These are phyloP conservation scores for Paratrypauchen microcephalus DNA, from an alignment of 2,797 vertebrate species.

Conservation along the genomic window DNA sequence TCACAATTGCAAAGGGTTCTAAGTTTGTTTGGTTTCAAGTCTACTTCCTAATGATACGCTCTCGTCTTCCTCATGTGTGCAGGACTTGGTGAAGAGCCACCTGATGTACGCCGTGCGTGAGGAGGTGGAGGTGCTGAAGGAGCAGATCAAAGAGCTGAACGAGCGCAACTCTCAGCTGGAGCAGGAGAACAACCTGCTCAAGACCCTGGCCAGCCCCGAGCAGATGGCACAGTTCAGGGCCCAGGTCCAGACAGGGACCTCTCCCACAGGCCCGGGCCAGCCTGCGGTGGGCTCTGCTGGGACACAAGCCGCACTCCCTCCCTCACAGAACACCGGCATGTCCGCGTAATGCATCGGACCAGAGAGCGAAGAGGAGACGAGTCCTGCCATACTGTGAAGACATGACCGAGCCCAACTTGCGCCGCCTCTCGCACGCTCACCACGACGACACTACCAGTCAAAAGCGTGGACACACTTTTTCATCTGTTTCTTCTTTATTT, in stretches of 20 bases:
- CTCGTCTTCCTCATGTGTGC: constrained; percentile 6
- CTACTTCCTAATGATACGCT: neutral
- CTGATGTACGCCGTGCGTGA: constrained; percentile 97
- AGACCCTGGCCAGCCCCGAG: constrained; percentile 94
- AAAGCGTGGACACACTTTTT: too few relatives aligned
- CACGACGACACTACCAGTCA: constrained; percentile 1
- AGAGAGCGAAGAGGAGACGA: constrained; percentile 20
- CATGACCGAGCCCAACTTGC: constrained; percentile 31
- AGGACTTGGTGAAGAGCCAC: constrained; percentile 98
- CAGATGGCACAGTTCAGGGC: constrained; percentile 97
- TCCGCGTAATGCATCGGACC: constrained; percentile 62
- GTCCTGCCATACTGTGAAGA: constrained; percentile 67
- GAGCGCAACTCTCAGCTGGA: constrained; percentile 97
- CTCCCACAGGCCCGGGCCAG: constrained; percentile 67
- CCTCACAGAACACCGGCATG: constrained; percentile 65
- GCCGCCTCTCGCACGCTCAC: constrained; percentile 39
- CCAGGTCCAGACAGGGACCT: constrained; percentile 87
- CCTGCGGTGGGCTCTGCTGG: constrained; percentile 57
- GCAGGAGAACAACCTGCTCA: constrained; percentile 95
- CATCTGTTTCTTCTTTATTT: too few relatives aligned
- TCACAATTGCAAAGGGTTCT: too few relatives aligned
- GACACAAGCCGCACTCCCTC: constrained; percentile 39
- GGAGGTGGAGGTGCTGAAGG: constrained; percentile 98
- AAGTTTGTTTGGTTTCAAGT: neutral
- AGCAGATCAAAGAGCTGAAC: constrained; percentile 97